phyloP scores from a whole-genome alignment of 2,797 vertebrate genomes.

The Pitangus sulphuratus region DNA sequence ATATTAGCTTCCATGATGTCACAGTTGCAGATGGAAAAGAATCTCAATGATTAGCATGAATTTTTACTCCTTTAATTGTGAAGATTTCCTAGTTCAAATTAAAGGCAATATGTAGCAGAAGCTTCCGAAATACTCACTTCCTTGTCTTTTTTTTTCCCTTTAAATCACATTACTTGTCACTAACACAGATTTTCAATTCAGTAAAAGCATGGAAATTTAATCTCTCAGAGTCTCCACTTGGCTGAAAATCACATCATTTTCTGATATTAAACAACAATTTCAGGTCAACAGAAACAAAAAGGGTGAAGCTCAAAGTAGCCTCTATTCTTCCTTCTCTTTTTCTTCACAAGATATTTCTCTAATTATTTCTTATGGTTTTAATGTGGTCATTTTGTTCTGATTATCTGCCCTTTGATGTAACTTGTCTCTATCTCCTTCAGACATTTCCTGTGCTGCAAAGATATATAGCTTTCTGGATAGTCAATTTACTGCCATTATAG shows the following conservation, averaged over 20 bases:
- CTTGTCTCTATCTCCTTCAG: constrained; percentile 22
- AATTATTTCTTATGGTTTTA: constrained; percentile 13
- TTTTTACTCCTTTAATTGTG: background rate
- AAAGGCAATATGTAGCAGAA: background rate
- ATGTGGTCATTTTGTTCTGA: background rate
- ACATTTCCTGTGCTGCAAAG: constrained; percentile 7
- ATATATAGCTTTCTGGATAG: constrained; percentile 10
- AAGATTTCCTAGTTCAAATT: background rate
- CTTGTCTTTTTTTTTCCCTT: accelerated
- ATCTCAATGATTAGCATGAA: background rate
- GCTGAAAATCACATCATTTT: background rate
- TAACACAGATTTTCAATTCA: background rate
- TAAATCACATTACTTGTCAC: background rate
- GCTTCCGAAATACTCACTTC: background rate
- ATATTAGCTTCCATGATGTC: background rate
- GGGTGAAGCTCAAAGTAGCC: background rate
- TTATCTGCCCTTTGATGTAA: constrained; percentile 10
- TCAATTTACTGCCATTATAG: constrained; percentile 59
- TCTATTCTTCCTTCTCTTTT: background rate
- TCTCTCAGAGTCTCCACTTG: background rate
- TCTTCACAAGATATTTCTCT: background rate
- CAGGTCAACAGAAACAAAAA: background rate
- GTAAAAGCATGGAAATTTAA: background rate
- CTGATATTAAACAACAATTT: background rate
- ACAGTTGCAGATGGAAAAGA: background rate